Conservation (phyloP, 2,888 invertebrate species). For the Ganaspis brasiliensis region DNA sequence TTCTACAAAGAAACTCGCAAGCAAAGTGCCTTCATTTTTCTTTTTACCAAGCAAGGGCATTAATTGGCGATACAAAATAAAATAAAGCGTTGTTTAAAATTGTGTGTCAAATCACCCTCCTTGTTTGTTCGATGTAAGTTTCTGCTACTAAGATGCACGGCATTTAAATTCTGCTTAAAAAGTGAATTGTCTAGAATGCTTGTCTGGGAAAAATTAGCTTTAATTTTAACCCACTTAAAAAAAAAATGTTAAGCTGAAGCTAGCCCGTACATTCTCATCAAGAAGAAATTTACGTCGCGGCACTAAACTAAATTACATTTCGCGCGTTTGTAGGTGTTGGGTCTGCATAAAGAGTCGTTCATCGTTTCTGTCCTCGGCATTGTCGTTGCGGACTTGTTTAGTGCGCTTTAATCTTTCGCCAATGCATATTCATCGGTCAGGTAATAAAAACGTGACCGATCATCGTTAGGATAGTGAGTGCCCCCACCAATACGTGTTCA, state of each 20-base stretch:
- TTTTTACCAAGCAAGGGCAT: background rate
- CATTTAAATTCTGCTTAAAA: constrained; percentile 30
- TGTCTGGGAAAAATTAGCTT: constrained; percentile 63
- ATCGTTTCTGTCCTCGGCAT: constrained; percentile 42
- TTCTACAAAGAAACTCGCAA: background rate
- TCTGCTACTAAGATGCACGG: background rate
- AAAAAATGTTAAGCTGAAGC: constrained; percentile 64
- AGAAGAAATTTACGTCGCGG: constrained; percentile 70
- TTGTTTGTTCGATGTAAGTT: background rate
- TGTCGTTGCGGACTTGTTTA: constrained; percentile 41
- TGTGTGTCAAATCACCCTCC: too few relatives aligned
- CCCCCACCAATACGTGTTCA: constrained; percentile 3
- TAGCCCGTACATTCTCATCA: constrained; percentile 72
- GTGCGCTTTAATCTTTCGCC: constrained; percentile 40
- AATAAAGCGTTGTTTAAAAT: background rate
- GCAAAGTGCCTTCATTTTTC: background rate
- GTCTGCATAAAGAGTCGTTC: constrained; percentile 43
- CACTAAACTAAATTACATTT: constrained; percentile 72
- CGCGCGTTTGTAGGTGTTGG: constrained; percentile 36
- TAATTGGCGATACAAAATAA: background rate
- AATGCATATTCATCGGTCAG: constrained; percentile 41
- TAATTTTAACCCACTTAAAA: constrained; percentile 55
- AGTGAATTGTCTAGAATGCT: constrained; percentile 46
- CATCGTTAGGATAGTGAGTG: constrained; percentile 42
- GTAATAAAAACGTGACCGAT: constrained; percentile 44